Conservation (phyloP, 2,797 vertebrate species). For the Acipenser ruthenus region DNA sequence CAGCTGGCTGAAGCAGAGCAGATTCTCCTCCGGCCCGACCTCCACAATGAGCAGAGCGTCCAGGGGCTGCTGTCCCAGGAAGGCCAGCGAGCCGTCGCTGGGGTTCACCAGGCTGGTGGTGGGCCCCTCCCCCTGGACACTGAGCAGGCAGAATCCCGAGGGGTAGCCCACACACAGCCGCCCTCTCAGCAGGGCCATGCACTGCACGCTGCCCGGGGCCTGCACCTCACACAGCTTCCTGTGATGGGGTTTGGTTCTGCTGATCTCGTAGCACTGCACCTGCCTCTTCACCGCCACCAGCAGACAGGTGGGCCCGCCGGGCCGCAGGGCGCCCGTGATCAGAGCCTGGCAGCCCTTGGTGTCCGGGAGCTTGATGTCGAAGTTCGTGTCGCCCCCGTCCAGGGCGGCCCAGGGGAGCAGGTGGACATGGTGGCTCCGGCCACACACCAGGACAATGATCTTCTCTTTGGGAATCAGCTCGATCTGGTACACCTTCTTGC, state of each 20-base stretch:
- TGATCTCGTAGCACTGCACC: slow-evolving; percentile 85
- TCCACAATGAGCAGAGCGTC: slow-evolving; percentile 89
- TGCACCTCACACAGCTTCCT: slow-evolving; percentile 78
- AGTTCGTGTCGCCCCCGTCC: slow-evolving; percentile 73
- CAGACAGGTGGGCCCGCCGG: slow-evolving; percentile 69
- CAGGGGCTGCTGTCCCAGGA: slow-evolving; percentile 81
- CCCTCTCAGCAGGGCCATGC: slow-evolving; percentile 81
- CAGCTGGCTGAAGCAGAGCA: slow-evolving; percentile 95
- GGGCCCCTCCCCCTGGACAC: slow-evolving; percentile 85
- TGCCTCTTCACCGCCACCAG: slow-evolving; percentile 83
- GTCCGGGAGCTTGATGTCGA: slow-evolving; percentile 81
- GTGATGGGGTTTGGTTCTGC: slow-evolving; percentile 72
- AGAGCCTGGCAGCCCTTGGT: slow-evolving; percentile 91
- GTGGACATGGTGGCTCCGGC: slow-evolving; percentile 84
- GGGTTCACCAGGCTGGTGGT: slow-evolving; percentile 84
- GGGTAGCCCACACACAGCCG: slow-evolving; percentile 88
- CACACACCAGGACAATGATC: slow-evolving; percentile 76
- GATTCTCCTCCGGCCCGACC: slow-evolving; percentile 71
- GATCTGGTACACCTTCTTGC: slow-evolving; percentile 88
- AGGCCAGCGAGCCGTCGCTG: slow-evolving; percentile 79
- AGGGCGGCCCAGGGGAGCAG: slow-evolving; percentile 80
- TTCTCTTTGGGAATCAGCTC: slow-evolving; percentile 82
- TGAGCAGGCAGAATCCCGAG: slow-evolving; percentile 86
- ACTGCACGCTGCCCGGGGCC: slow-evolving; percentile 81
- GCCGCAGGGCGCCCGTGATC: slow-evolving; percentile 62